These are phyloP conservation scores for Scaeva pyrastri DNA, from an alignment of 2,888 invertebrate genomes.

Conservation along the genomic window DNA sequence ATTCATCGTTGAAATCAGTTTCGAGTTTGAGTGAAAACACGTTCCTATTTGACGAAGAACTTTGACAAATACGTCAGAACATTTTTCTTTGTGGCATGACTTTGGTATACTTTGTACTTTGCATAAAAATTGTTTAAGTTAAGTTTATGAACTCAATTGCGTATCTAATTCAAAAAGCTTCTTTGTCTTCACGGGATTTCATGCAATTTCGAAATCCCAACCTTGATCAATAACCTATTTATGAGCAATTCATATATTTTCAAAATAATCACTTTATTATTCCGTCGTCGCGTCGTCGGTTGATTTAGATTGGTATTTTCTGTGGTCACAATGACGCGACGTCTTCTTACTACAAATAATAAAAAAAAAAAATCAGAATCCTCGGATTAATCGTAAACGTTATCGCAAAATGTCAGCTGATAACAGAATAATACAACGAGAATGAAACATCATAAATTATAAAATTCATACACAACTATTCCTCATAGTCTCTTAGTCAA, in stretches of 20 bases:
- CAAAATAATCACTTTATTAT: slow-evolving; percentile 30
- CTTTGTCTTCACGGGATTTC: slow-evolving; percentile 17
- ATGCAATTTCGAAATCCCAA: slow-evolving; percentile 11
- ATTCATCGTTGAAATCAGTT: no score
- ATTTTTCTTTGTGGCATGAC: no score
- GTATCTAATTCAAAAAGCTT: background rate
- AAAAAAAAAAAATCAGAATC: slow-evolving; percentile 17
- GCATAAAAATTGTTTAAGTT: no score
- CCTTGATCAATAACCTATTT: slow-evolving; percentile 62
- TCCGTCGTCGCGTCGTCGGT: background rate
- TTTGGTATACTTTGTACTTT: no score
- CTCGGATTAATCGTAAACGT: slow-evolving; percentile 40
- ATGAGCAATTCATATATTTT: slow-evolving; percentile 14
- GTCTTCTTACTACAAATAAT: slow-evolving; percentile 6
- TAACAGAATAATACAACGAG: slow-evolving; percentile 27
- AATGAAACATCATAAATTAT: slow-evolving; percentile 42
- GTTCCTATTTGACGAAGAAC: no score
- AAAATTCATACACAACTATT: slow-evolving; percentile 33
- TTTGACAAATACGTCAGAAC: no score
- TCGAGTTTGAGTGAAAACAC: no score
- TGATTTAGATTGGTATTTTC: background rate
- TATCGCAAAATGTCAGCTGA: slow-evolving; percentile 59
- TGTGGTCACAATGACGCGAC: slow-evolving; percentile 4
- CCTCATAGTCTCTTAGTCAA: background rate
- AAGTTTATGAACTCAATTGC: no score